Base-by-base conservation (phyloP, 2,888 invertebrate genomes). In the Embidobia sp. region DNA sequence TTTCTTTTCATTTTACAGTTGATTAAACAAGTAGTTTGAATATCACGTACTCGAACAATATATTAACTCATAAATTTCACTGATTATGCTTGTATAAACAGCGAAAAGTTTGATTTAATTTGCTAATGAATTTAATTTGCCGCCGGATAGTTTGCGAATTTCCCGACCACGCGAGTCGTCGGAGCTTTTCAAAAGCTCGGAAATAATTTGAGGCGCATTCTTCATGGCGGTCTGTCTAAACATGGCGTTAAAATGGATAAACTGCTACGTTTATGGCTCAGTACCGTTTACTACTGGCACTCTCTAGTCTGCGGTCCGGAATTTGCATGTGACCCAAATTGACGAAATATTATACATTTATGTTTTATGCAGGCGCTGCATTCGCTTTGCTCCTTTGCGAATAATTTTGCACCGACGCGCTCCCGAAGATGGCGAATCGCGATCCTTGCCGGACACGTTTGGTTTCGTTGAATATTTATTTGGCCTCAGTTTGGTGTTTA, bases 221-320 rank as follows among this genome's bases (percentile, higher is more conserved):
- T 31, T 29, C n/a, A 33, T 10, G 19, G 7, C 27, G 19, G 7
- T n/a, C 26, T 29, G 3, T 33, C 55, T 75, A 46, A 61, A 69
- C 75, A 29, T 49, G 69, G 74, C 37, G 67, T 26, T 63, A 55
- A 61, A 57, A 48, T 48, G 72, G 48, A 42, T 64, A 46, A 42
- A 49, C 49, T 64, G 33, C 57, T 33, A 29, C 77, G 53, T 78
- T 80, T 80, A 80, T 70, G 79, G 69, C 75, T 49, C 61, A 63
- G 73, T 78, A 78, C 79, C 79, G 79, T 79, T 80, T 40, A 13
- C 53, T 40, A 53, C 76, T 76, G 66, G 29, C 57, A 49, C 67
- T 51, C 49, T 48, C 48, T 13, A 44, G 42, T 35, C 42, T 10
- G 55, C 48, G 35, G 33, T n/a, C n/a, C 26, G 42, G 27, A 27